Conservation (phyloP, 2,113 vertebrate species). For the Rallus limicola region DNA sequence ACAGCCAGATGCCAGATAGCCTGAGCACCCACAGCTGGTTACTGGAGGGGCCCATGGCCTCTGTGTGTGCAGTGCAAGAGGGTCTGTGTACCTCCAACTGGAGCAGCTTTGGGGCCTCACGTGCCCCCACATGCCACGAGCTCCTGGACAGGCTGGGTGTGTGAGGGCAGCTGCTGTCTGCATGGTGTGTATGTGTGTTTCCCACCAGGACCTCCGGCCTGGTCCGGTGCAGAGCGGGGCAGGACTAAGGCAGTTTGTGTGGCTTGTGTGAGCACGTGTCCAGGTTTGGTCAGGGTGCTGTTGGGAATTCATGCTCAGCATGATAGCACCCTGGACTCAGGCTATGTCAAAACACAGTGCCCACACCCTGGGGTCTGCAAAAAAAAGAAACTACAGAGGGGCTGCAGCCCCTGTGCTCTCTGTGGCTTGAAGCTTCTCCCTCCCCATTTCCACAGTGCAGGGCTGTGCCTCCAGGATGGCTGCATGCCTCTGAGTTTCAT, state of each 20-base stretch:
- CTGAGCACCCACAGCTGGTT: too few species aligned
- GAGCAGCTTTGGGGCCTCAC: rapidly evolving
- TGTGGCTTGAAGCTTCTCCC: neutral
- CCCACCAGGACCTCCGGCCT: neutral
- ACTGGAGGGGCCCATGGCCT: neutral
- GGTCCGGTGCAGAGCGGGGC: neutral
- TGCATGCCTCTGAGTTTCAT: rapidly evolving
- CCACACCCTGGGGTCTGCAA: neutral
- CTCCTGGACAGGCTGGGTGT: neutral
- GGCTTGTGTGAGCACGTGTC: neutral
- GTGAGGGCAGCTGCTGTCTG: neutral
- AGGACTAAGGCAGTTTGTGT: neutral
- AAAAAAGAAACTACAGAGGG: neutral
- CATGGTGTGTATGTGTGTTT: neutral
- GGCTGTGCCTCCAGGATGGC: neutral
- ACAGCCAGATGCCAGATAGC: neutral
- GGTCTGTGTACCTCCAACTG: neutral
- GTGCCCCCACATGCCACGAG: neutral
- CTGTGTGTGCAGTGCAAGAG: rapidly evolving
- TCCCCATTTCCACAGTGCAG: rapidly evolving
- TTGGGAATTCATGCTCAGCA: neutral
- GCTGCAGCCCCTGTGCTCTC: neutral
- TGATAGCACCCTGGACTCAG: neutral
- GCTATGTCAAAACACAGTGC: neutral
- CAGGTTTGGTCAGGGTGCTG: neutral